Conservation (phyloP, 2,113 vertebrate genomes). For the Diadophis punctatus region DNA sequence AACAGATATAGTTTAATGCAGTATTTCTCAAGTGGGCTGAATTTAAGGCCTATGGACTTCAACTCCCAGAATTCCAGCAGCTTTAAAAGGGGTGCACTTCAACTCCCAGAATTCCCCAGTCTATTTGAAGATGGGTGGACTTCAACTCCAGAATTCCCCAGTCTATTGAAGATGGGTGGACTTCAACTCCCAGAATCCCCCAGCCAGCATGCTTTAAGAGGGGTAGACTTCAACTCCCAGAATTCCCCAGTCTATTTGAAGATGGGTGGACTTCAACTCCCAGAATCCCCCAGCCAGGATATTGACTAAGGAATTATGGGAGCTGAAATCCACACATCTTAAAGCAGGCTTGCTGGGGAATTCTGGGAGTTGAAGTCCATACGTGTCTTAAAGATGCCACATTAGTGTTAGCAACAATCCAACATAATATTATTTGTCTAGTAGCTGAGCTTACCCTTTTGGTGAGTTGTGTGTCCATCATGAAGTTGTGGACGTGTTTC, state of each 20-base stretch:
- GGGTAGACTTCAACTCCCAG: background rate
- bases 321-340: no score
- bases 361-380: no score
- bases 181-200: background rate
- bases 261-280: background rate
- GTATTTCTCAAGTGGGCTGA: background rate
- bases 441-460: constrained; percentile 81
- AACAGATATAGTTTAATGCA: background rate
- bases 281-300: background rate
- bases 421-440: background rate
- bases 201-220: fast-evolving
- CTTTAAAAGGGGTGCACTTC: background rate
- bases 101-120: background rate
- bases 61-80: background rate
- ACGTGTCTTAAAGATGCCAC: no score
- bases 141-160: background rate
- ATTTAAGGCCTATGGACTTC: background rate
- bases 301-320: no score
- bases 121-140: background rate
- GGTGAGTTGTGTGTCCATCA: constrained; percentile 99
- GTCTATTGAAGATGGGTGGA: background rate
- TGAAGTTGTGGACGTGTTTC: constrained; percentile 99
- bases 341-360: no score
- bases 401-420: background rate
- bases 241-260: background rate